These are phyloP conservation scores for Isoperla grammatica DNA, from an alignment of 2,888 invertebrate species.

Conservation along the genomic window DNA sequence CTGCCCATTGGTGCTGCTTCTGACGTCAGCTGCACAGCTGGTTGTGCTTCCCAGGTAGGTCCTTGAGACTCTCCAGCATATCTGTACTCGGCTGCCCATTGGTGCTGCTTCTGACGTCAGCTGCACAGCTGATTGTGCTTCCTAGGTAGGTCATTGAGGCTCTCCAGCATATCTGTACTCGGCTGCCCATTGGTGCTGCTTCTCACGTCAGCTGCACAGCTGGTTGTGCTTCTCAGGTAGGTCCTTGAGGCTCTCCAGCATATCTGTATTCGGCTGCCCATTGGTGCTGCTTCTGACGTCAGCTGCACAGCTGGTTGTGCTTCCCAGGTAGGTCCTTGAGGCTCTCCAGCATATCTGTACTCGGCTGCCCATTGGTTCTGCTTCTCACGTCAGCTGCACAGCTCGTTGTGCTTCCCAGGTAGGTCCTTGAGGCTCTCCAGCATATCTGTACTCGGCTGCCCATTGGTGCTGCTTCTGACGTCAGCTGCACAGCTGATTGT, in stretches of 20 bases:
- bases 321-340: constrained; percentile 55
- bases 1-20: constrained; percentile 56
- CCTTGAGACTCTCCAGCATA: constrained; percentile 56
- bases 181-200: constrained; percentile 59
- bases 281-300: constrained; percentile 51
- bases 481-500: constrained; percentile 50
- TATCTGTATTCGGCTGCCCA: constrained; percentile 59
- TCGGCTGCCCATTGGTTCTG: constrained; percentile 58
- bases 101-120: constrained; percentile 49
- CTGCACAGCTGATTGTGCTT: constrained; percentile 51
- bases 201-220: constrained; percentile 47
- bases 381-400: constrained; percentile 48
- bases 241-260: no score
- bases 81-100: constrained; percentile 59
- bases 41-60: constrained; percentile 54
- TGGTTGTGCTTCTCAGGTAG: constrained; percentile 53
- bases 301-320: constrained; percentile 50
- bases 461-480: constrained; percentile 54
- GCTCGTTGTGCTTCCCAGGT: constrained; percentile 53
- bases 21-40: constrained; percentile 47
- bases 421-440: constrained; percentile 56
- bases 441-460: constrained; percentile 56
- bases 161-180: constrained; percentile 57
- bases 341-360: constrained; percentile 57
- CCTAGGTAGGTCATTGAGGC: no score